phyloP scores from a whole-genome alignment of 2,888 invertebrate genomes.

The Drosophila barbarae region DNA sequence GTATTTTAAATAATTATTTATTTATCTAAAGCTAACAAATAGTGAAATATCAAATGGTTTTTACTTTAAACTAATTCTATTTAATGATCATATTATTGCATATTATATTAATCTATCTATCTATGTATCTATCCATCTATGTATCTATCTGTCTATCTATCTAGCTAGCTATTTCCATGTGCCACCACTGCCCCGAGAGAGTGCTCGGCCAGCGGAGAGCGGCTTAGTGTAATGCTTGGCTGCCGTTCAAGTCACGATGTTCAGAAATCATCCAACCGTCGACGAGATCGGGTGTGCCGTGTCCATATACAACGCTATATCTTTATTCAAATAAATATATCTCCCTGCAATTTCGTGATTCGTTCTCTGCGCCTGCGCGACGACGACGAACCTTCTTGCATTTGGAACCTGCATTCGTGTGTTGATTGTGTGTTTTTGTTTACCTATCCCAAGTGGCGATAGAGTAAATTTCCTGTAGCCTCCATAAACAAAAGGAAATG shows the following conservation, averaged over 20 bases:
- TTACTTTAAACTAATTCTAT: too few species aligned
- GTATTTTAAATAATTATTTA: too few species aligned
- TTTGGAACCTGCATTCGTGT: constrained; percentile 24
- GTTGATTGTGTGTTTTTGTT: constrained; percentile 47
- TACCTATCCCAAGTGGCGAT: constrained; percentile 41
- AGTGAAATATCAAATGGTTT: too few species aligned
- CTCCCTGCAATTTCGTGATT: constrained; percentile 21
- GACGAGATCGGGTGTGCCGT: constrained; percentile 36
- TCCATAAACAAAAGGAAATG: constrained; percentile 30
- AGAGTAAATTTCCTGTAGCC: constrained; percentile 62
- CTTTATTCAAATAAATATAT: not conserved
- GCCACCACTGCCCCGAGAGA: constrained; percentile 3
- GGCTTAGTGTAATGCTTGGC: constrained; percentile 25
- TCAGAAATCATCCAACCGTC: constrained; percentile 28
- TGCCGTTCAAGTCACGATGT: constrained; percentile 13
- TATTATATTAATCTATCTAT: too few species aligned
- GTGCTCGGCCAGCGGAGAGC: constrained; percentile 6
- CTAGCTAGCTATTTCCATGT: not conserved
- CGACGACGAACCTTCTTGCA: constrained; percentile 39
- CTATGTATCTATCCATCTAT: too few species aligned
- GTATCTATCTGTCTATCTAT: too few species aligned
- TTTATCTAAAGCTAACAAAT: too few species aligned
- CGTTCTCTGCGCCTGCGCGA: constrained; percentile 47
- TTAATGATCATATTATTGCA: too few species aligned
- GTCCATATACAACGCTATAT: not conserved